Evolutionary conservation across 2,888 invertebrate species (phyloP), one percentile per base, ranked within the genome.

Genomic region (Amphimallon solstitiale): DNA sequence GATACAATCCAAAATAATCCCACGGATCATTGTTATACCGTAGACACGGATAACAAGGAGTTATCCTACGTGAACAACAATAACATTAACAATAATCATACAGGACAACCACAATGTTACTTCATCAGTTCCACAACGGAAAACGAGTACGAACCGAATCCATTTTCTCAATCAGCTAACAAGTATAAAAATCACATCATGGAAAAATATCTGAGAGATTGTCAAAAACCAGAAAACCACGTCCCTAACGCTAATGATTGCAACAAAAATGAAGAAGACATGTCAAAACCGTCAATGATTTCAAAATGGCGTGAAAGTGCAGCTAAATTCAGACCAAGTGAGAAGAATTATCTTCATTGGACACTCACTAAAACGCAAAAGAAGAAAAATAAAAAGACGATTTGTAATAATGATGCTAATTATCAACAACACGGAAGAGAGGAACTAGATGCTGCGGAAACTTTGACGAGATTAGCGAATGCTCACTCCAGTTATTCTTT

Each of bases 241-340:
- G 17, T 69, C 38, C 21, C 60, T 38, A 66, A 51, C 37, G 49
- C 49, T 0, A 46, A 35, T 12, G 63, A 66, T n/a, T 43, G 54
- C 52, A 67, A 63, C 35, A 68, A 68, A 61, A 56, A 68, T 37
- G 69, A 71, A 17, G 71, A 68, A 15, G 77, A 75, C 52, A 68
- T 72, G 7, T 76, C 72, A 9, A 80, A 79, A 61, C 88, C 88
- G 1, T 84, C 89, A 38, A 86, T 90, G 76, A 84, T 92, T 10
- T 88, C 89, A 45, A 91, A 91, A 77, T 92, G 92, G 92, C 79
- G 91, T 51, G 90, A 91, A 76, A 92, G 91, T 75, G 90, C 92
- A 0, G 91, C 88, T 0, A 87, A 89, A 70, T 92, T 91, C 78
- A 88, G 88, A 70, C 92, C 91, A 0, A 88, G 88, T 71, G 89